Evolutionary conservation across 1,140 invertebrate genomes (phyloP).

Genomic region (Cecropterus lyciades): DNA sequence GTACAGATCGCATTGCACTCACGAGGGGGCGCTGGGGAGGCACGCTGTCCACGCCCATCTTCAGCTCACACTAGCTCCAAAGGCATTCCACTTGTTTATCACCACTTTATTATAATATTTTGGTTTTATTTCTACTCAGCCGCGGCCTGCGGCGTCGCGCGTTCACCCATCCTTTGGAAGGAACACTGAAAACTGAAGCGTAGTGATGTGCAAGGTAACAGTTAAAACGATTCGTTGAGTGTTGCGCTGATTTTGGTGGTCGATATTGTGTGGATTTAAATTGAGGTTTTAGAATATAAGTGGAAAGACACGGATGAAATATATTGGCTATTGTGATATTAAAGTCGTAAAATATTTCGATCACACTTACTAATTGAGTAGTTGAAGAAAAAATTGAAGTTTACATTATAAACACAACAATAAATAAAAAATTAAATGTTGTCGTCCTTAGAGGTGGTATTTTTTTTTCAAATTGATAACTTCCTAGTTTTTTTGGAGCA

Average conservation of each 20-base stretch:
- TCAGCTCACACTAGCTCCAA: constrained; percentile 39
- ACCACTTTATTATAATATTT: constrained; percentile 36
- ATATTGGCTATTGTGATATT: background rate
- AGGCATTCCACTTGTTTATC: constrained; percentile 43
- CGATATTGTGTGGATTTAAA: background rate
- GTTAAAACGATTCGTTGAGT: background rate
- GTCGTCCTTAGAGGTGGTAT: too few relatives aligned
- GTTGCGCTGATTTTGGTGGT: background rate
- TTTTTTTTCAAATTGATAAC: too few relatives aligned
- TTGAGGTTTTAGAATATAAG: too few relatives aligned
- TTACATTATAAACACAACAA: too few relatives aligned
- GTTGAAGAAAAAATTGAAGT: too few relatives aligned
- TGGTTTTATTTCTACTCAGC: constrained; percentile 45
- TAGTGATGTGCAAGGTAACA: constrained; percentile 40
- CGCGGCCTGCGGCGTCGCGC: constrained; percentile 54
- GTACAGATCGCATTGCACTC: constrained; percentile 44
- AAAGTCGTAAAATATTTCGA: too few relatives aligned
- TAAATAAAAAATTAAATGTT: too few relatives aligned
- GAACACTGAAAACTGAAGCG: constrained; percentile 59
- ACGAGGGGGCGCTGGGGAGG: constrained; percentile 51
- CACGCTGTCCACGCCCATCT: constrained; percentile 69
- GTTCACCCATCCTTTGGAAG: constrained; percentile 52
- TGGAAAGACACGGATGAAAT: too few relatives aligned
- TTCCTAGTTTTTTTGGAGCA: too few relatives aligned
- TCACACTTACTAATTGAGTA: too few relatives aligned